Base-by-base conservation (phyloP, 2,888 invertebrate species). In the Drosophila suboccidentalis region DNA sequence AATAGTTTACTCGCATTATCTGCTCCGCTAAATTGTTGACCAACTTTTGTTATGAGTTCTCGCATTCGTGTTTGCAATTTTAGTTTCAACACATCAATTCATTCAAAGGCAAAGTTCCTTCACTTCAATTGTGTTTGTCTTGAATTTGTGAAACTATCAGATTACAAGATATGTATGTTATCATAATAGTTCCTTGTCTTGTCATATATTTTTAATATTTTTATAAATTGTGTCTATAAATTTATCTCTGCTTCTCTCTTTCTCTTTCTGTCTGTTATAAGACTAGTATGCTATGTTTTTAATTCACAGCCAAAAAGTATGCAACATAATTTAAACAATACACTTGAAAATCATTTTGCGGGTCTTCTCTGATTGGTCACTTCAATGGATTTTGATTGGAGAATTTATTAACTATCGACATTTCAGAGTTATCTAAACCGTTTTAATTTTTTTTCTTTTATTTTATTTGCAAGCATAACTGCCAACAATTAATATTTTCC, bases 281-380 rank as follows among this genome's bases (percentile, higher is more conserved):
- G 32, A 13, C 34, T 50, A 11, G 13, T 19, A 6, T 11, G 13
- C 8, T 19, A 4, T 3, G 4, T 9, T 19, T 41, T 60, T 11
- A 34, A n/a, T 4, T 5, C 1, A 0, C 13, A 5, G 47, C 76
- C 64, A 1, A 19, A 73, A 78, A 63, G 68, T 78, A 46, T 47
- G 53, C 53, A 22, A 22, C 22, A 4, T 22, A 22, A 22, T 22
- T 22, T 22, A 22, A 19, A 19, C 19, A 19, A 19, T 19, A 22
- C 36, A 29, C 39, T 34, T 9, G 11, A 19, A 50, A 38, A 38
- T 13, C 0, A 9, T 29, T 32, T 4, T 5, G 13, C 1, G 13
- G 9, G 9, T 8, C 41, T 9, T 13, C 32, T 54, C 6, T 5
- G 22, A 39, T 26, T 29, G 15, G 15, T 8, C 5, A 29, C 29